phyloP scores from a whole-genome alignment of 2,113 vertebrate genomes.

The Dascyllus trimaculatus region DNA sequence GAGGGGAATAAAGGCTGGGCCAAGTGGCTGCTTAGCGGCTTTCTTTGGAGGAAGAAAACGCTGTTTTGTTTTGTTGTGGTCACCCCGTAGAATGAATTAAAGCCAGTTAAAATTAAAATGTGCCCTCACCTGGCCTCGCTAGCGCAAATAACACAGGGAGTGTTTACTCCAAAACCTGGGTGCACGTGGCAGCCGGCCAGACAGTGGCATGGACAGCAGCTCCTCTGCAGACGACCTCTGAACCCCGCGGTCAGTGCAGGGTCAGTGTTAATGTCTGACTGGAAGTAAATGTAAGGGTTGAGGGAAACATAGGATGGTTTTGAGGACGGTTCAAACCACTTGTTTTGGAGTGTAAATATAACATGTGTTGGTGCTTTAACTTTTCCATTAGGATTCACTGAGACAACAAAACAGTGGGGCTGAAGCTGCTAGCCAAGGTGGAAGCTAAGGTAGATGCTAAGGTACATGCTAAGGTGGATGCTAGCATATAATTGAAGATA shows the following conservation, averaged over 20 bases:
- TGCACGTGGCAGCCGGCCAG: constrained; percentile 33
- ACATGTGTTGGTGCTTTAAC: background rate
- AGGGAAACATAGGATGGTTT: too few species aligned
- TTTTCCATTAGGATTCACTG: background rate
- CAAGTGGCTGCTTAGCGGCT: constrained; percentile 47
- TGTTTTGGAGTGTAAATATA: background rate
- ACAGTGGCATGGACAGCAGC: constrained; percentile 27
- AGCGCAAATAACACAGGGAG: constrained; percentile 19
- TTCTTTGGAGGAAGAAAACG: constrained; percentile 3
- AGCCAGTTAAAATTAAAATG: background rate
- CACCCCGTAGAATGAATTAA: background rate
- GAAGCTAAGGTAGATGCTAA: background rate
- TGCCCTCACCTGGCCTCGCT: background rate
- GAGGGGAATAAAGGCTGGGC: constrained; percentile 53
- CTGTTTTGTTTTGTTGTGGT: constrained; percentile 39
- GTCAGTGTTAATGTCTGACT: constrained; percentile 25
- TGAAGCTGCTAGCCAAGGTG: too few species aligned
- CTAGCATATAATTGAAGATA: background rate
- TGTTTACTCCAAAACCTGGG: constrained; percentile 7
- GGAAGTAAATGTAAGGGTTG: background rate
- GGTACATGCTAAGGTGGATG: background rate
- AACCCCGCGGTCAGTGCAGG: constrained; percentile 44
- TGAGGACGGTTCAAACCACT: too few species aligned
- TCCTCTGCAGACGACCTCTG: constrained; percentile 60
- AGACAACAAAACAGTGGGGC: background rate